A percentile compares a stretch with the other conserved stretches of the same genome.
Evolutionary conservation across 53 echinoderm and acorn worm genomes (phyloP).

Genomic region (Mesocentrotus franciscanus): DNA sequence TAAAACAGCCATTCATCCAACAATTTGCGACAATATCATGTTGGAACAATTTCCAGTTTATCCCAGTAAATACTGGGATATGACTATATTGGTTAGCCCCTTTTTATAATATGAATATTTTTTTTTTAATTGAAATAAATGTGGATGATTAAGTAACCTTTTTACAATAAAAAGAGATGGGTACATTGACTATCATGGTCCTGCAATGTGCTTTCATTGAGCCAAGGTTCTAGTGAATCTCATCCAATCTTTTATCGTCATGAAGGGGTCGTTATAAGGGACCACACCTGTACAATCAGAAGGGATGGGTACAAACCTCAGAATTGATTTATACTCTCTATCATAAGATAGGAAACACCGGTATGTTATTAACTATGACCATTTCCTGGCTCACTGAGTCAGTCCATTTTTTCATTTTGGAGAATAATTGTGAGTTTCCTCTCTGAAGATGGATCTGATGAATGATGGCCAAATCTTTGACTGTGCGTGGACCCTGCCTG

Average conservation of each 20-base stretch:
- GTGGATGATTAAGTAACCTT: too few species aligned
- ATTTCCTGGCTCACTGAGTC: conserved; percentile 55
- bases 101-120: too few species aligned
- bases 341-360: conserved; percentile 18
- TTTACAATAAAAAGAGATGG: too few species aligned
- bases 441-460: conserved; percentile 17
- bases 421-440: conserved; percentile 61
- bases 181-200: too few species aligned
- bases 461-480: conserved; percentile 17
- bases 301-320: background rate
- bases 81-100: too few species aligned
- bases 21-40: background rate
- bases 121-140: too few species aligned
- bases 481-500: background rate
- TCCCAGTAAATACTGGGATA: too few species aligned
- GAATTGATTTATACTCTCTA: conserved; percentile 13
- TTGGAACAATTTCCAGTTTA: background rate
- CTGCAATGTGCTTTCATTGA: background rate
- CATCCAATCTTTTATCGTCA: conserved; percentile 32
- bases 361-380: conserved; percentile 61
- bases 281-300: conserved; percentile 36
- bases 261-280: background rate
- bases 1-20: background rate
- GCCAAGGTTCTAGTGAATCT: background rate
- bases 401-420: conserved; percentile 27